Evolutionary conservation across 2,888 invertebrate species (phyloP), one percentile per base, ranked within the genome.

Genomic region (Phengaris alcon): DNA sequence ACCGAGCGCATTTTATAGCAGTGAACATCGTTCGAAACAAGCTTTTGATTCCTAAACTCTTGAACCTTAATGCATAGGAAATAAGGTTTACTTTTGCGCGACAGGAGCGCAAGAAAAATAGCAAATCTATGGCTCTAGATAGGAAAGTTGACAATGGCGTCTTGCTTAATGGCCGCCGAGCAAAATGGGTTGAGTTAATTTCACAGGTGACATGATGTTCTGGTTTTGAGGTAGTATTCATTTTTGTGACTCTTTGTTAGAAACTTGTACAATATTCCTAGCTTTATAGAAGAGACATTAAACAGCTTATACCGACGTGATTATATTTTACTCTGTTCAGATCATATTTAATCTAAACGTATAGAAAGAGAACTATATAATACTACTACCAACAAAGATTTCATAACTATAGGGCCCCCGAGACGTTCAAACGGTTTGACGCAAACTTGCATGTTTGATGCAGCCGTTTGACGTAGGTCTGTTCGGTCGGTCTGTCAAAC

Each of bases 141-240:
- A 87, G 87, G 84, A 84, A 86, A 88, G 87, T 86, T 87, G 87
- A 91, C 91, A 91, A 91, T 89, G 84, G 88, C 84, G 89, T 88
- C 90, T 90, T 92, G 91, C 91, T 91, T 90, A 86, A 90, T 88
- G 88, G 87, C 90, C 85, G 86, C 82, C 87, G 90, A 88, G 86
- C 87, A 84, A 77, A 79, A 77, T 79, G 78, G 81, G 83, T 73
- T 74, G 78, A 52, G 81, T 64, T 70, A 79, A 78, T 77, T 77
- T 79, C 68, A 68, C 74, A 74, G 59, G 74, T 74, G 74, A 74
- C 64, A 44, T 64, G 35, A 64, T 64, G 64, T 64, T 64, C 64
- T 64, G 64, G 64, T 64, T 64, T 64, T 51, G 74, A 59, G 59
- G 59, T 48, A 35, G 64, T 74, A 64, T 51, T 74, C 59, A 64